Evolutionary conservation across 2,888 invertebrate genomes (phyloP), one percentile per base, ranked within the genome.

Genomic region (Drosophila kambysellisi): DNA sequence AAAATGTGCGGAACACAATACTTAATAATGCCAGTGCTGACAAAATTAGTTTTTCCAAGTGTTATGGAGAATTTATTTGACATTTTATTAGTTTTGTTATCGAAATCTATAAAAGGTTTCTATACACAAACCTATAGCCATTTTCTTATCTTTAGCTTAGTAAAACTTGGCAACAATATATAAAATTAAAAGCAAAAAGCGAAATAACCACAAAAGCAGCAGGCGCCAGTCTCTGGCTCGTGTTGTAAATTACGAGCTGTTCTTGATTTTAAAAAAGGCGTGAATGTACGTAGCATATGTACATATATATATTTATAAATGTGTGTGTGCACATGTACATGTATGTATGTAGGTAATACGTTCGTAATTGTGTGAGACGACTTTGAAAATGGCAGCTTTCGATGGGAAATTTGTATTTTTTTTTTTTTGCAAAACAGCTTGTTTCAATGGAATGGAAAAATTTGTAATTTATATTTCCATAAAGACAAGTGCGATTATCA

Each of bases 191-290:
- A 53, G 25, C 25, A 25, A 37, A 58, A 25, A 25, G 25, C 46
- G 20, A 53, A 53, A 52, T 50, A 70, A 51, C 59, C 57, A 43
- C 41, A 53, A 57, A 41, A 72, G 52, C 39, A 82, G 60, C 63
- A 65, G 71, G 67, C 65, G 69, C 72, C 66, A 58, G 71, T 63
- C 32, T 15, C 33, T 58, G n/a, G 58, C 81, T 81, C 83, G 87
- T 84, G 89, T 70, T 81, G 84, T 74, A 83, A 88, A 85, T 83
- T 80, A 81, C 78, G 64, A 71, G 61, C 52, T 79, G 70, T 88
- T 82, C 80, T 82, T 72, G 70, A 70, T 68, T 57, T 68, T 54
- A 54, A 62, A 75, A 61, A 53, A 65, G 54, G 15, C 64, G 48
- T 64, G 37, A 37, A 46, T 46, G 4, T 46, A 25, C 20, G 15